These are phyloP conservation scores for Myodes glareolus DNA, from an alignment of 2,113 vertebrate species.

Conservation along the genomic window DNA sequence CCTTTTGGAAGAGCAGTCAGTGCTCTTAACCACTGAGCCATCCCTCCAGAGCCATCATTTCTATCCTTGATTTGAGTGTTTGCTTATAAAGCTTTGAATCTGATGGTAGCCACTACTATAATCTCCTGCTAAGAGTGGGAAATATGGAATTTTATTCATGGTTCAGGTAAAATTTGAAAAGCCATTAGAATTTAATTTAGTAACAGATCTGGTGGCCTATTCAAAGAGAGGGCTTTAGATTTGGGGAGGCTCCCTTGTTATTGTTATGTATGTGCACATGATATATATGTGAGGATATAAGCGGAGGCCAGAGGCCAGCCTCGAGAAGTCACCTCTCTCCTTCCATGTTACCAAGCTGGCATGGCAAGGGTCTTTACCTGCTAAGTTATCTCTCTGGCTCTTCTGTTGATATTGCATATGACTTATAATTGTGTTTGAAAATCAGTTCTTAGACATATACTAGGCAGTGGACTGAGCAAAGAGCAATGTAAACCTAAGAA, in stretches of 20 bases:
- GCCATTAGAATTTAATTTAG: background rate
- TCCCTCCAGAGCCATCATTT: background rate
- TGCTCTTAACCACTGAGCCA: background rate
- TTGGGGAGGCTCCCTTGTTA: background rate
- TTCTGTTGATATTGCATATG: background rate
- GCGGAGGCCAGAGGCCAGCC: background rate
- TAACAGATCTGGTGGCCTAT: background rate
- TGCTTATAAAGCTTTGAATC: background rate
- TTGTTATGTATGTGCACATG: background rate
- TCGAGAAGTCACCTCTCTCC: no score
- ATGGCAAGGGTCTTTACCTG: background rate
- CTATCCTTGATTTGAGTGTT: background rate
- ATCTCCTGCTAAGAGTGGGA: background rate
- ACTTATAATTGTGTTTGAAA: background rate
- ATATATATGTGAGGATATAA: no score
- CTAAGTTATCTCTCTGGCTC: background rate
- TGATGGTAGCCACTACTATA: background rate
- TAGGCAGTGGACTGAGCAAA: background rate
- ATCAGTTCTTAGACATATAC: background rate
- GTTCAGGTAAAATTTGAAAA: background rate
- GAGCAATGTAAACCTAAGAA: background rate
- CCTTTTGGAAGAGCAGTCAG: background rate
- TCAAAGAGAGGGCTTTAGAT: background rate
- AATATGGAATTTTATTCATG: background rate
- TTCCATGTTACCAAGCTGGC: background rate